phyloP scores from a whole-genome alignment of 2,113 vertebrate species.

The Plectropomus leopardus region DNA sequence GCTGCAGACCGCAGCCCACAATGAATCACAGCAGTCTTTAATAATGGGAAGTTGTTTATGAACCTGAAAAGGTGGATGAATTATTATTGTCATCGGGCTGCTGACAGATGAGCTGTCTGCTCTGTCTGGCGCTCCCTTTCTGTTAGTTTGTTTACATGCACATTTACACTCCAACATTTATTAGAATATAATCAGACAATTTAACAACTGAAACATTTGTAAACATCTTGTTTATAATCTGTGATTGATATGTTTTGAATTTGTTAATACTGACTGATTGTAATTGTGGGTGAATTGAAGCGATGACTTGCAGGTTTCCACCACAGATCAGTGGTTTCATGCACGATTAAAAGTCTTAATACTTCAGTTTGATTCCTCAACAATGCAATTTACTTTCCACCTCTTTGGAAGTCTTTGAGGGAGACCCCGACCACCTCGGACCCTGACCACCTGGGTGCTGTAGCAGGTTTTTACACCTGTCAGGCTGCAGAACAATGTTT shows the following conservation, averaged over 20 bases:
- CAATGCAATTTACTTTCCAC: no score
- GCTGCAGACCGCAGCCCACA: conserved; percentile 48
- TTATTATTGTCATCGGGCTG: conserved; percentile 50
- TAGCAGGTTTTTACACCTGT: no score
- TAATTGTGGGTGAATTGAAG: background rate
- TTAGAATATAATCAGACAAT: background rate
- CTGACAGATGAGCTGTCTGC: conserved; percentile 36
- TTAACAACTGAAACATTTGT: background rate
- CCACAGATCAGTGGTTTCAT: background rate
- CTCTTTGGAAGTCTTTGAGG: background rate
- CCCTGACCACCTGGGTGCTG: background rate
- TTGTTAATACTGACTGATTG: background rate
- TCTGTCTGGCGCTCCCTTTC: conserved; percentile 31
- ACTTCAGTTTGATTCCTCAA: background rate
- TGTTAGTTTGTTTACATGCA: conserved; percentile 4
- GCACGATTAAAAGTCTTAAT: background rate
- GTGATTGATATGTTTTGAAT: no score
- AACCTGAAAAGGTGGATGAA: conserved; percentile 38
- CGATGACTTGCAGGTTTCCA: background rate
- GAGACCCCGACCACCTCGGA: background rate
- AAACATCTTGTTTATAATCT: conserved; percentile 5
- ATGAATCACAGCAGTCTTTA: conserved; percentile 50
- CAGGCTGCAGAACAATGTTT: no score
- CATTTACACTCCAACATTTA: background rate
- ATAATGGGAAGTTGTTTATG: conserved; percentile 65